Evolutionary conservation across 2,888 invertebrate species (phyloP).

Genomic region (Hydropsyche betteni): DNA sequence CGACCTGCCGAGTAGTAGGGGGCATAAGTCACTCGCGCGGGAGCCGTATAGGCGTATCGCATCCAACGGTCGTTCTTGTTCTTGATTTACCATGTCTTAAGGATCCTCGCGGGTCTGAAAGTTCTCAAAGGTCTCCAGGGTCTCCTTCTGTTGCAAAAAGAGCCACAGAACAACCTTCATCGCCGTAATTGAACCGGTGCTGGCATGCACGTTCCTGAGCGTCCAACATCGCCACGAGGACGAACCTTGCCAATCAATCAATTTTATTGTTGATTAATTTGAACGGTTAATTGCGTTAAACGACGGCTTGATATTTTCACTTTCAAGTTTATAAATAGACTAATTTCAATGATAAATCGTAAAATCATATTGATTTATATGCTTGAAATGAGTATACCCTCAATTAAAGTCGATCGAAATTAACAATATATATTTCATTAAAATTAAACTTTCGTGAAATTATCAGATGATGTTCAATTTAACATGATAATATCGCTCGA

Average conservation of each 20-base stretch:
- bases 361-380: no score
- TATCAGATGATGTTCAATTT: not conserved
- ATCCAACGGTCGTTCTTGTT: conserved; percentile 12
- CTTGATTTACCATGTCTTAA: not conserved
- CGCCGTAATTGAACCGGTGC: conserved; percentile 17
- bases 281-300: no score
- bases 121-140: conserved; percentile 9
- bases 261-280: not conserved
- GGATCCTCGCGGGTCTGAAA: not conserved
- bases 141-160: not conserved
- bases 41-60: conserved; percentile 10
- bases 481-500: no score
- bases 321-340: no score
- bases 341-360: no score
- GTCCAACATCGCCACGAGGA: not conserved
- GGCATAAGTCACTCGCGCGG: conserved; percentile 25
- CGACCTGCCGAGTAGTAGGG: not conserved
- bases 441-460: not conserved
- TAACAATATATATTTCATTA: not conserved
- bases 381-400: not conserved
- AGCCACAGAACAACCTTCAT: no score
- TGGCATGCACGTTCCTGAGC: not conserved
- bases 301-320: no score
- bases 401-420: no score
- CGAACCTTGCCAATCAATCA: not conserved